Conservation (phyloP, 1,140 invertebrate species). For the Heterodera carotae region DNA sequence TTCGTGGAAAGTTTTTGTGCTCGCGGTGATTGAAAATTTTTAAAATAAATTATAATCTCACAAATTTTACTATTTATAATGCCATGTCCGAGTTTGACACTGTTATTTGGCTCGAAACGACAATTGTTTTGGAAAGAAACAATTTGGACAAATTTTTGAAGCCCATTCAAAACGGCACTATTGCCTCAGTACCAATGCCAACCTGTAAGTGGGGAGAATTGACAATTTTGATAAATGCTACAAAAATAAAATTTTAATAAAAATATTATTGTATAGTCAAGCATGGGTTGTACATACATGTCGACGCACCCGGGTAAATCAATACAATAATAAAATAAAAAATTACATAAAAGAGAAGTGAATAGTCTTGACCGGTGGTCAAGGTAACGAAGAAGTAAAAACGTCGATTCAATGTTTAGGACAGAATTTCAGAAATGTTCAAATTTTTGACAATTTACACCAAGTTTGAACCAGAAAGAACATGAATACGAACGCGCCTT, state of each 20-base stretch:
- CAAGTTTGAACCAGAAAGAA: conserved; percentile 14
- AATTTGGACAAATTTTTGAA: conserved; percentile 16
- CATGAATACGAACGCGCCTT: conserved; percentile 1
- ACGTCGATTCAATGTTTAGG: too few species aligned
- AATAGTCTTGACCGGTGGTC: too few species aligned
- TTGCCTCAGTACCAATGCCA: conserved; percentile 22
- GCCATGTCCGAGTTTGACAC: conserved; percentile 22
- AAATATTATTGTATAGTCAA: too few species aligned
- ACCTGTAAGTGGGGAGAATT: conserved; percentile 18
- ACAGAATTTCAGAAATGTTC: conserved; percentile 29
- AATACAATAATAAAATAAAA: too few species aligned
- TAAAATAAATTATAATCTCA: too few species aligned
- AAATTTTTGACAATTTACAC: conserved; percentile 35
- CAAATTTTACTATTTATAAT: conserved; percentile 32
- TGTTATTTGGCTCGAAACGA: conserved; percentile 37
- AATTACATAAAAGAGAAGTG: too few species aligned
- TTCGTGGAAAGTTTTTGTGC: conserved; percentile 38
- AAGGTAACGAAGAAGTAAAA: too few species aligned
- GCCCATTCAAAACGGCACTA: conserved; percentile 28
- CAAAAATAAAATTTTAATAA: too few species aligned
- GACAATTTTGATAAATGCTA: too few species aligned
- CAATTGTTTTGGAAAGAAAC: conserved; percentile 13
- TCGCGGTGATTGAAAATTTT: conserved; percentile 7
- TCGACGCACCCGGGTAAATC: too few species aligned
- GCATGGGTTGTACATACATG: neutral